Percentiles rank a stretch among this genome's conserved stretches.
Conservation (phyloP, 2,888 invertebrate genomes). For the Resseliella maxima region DNA sequence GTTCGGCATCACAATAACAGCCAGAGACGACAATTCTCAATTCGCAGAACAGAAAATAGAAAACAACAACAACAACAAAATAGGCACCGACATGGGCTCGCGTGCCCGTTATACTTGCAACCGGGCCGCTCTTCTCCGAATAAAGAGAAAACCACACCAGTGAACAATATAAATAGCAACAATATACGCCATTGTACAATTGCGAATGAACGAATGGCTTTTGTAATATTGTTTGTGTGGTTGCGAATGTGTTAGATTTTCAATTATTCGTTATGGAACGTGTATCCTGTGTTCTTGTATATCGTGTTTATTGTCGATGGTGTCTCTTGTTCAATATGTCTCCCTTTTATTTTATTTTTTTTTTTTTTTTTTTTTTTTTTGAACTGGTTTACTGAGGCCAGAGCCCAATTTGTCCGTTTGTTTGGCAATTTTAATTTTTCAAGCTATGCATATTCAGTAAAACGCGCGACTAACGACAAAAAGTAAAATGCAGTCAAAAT, state of each 20-base stretch:
- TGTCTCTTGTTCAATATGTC: no score
- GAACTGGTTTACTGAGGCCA: background rate
- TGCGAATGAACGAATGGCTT: background rate
- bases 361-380: background rate
- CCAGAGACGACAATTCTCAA: background rate
- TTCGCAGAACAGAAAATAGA: background rate
- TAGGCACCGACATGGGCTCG: constrained; percentile 17
- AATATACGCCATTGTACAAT: background rate
- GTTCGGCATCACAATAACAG: background rate
- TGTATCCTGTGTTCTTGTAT: background rate
- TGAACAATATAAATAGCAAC: constrained; percentile 34
- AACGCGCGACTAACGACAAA: background rate
- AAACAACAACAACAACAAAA: no score
- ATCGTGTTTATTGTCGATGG: background rate
- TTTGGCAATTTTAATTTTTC: constrained; percentile 1
- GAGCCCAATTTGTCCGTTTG: constrained; percentile 9
- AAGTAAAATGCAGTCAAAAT: background rate
- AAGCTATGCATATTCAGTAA: background rate
- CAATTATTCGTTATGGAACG: constrained; percentile 29
- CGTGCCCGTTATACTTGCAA: background rate
- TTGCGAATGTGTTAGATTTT: constrained; percentile 48
- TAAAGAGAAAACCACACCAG: background rate
- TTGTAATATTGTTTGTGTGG: constrained; percentile 44
- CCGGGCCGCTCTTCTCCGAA: background rate
- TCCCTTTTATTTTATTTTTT: background rate